phyloP scores from a whole-genome alignment of 2,797 vertebrate species.

The Spheniscus humboldti region DNA sequence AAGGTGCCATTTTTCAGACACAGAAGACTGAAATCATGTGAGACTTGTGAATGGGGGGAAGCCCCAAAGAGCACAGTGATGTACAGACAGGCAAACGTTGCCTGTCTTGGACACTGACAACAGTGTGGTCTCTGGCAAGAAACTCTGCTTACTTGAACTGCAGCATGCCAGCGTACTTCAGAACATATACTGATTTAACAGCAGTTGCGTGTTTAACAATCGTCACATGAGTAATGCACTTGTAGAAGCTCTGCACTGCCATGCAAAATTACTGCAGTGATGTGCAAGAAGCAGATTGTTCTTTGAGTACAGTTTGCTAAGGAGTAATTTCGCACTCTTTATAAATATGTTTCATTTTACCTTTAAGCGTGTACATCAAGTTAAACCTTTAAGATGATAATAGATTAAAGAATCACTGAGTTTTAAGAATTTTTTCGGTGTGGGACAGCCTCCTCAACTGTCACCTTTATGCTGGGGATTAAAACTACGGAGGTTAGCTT shows the following conservation, averaged over 20 bases:
- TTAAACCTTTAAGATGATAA: not conserved
- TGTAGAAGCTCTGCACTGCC: not conserved
- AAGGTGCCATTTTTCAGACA: not conserved
- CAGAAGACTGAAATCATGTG: not conserved
- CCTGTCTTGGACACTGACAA: not conserved
- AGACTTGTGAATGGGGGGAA: not conserved
- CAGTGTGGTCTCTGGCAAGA: not conserved
- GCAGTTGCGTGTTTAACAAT: not conserved
- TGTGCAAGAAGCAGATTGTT: not conserved
- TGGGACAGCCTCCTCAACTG: not conserved
- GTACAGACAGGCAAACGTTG: not conserved
- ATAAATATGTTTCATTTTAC: not conserved
- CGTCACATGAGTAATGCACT: too few species aligned
- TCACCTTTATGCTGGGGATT: not conserved
- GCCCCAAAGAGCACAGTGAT: rapidly evolving
- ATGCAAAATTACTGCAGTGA: not conserved
- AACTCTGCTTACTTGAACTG: not conserved
- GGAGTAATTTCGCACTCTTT: not conserved
- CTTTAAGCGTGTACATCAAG: not conserved
- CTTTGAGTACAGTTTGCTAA: not conserved
- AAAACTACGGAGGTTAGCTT: not conserved
- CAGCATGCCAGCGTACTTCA: not conserved
- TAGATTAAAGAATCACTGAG: not conserved
- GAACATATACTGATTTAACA: not conserved
- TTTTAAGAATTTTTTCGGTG: not conserved